These are phyloP conservation scores for Mythimna loreyi DNA, from an alignment of 2,888 invertebrate genomes.

Conservation along the genomic window DNA sequence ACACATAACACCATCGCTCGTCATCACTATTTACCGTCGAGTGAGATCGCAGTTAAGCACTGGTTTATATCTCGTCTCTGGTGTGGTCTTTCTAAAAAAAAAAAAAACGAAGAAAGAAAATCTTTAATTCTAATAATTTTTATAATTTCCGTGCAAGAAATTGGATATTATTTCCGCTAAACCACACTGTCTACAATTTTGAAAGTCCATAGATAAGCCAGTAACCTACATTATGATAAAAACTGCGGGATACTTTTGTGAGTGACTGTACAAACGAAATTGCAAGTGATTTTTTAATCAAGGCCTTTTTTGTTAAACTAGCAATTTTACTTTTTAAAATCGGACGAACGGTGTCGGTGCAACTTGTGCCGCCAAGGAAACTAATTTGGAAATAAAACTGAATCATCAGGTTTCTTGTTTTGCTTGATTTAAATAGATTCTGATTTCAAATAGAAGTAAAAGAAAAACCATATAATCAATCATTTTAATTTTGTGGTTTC, in stretches of 20 bases:
- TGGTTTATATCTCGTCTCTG: no score
- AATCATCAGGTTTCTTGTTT: conserved; percentile 12
- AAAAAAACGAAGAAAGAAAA: not conserved
- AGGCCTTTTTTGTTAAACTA: conserved; percentile 67
- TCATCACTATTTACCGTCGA: no score
- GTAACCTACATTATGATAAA: not conserved
- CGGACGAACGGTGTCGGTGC: conserved; percentile 7
- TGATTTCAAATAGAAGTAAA: not conserved
- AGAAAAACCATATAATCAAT: not conserved
- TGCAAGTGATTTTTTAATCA: conserved; percentile 77
- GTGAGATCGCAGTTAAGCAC: no score
- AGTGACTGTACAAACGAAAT: conserved; percentile 72
- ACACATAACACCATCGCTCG: no score
- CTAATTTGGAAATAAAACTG: conserved; percentile 17
- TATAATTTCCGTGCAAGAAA: not conserved
- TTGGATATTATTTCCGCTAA: not conserved
- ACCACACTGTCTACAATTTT: not conserved
- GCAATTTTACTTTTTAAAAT: conserved; percentile 58
- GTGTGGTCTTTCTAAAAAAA: not conserved
- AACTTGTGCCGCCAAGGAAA: conserved; percentile 28
- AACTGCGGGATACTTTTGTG: conserved; percentile 39
- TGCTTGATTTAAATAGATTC: conserved; percentile 4
- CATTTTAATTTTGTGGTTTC: not conserved
- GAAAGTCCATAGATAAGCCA: conserved; percentile 3
- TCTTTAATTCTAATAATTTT: not conserved